Base-by-base conservation (phyloP, 1,140 invertebrate species). In the Sarcophaga bullata region DNA sequence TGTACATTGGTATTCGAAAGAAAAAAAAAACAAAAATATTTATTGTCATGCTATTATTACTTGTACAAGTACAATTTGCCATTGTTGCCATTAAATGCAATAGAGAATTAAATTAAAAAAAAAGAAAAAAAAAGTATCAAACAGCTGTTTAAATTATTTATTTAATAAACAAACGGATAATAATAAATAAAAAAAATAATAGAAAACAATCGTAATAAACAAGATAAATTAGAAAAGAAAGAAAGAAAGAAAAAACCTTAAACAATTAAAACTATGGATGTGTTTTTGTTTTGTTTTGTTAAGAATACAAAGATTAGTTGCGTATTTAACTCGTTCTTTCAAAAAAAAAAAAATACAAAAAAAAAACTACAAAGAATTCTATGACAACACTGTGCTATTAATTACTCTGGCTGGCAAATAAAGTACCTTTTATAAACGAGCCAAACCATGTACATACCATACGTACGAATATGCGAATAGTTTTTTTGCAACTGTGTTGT, bases 11-110 rank as follows among this genome's bases (percentile, higher is more conserved):
- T 37, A 37, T 37, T 2, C 25, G 25, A 37, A 1, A 68, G 8
- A 58, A 58, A n/a, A 58, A 58, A 15, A 58, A 68, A 68, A 68
- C 62, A 68, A 68, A 68, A 68, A 68, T 68, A 68, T 68, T 68
- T 68, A 68, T 68, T 68, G 62, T 68, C 62, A 68, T 17, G 25
- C n/a, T 25, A 68, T 68, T 68, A 19, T 68, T 68, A 19, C n/a
- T 52, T 52, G 62, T 19, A 68, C 15, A 19, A 68, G 19, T n/a
- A n/a, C 25, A 37, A 37, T 37, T 37, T 37, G 25, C 25, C 25
- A 37, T 37, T 37, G 25, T 37, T 37, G 25, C 25, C 25, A 37
- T 37, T 37, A 1, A 37, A 37, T 37, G 25, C 25, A 37, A 2
- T 37, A 37, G 25, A 37, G 4, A 37, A 37, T 37, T 37, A 37